Evolutionary conservation across 1,140 invertebrate genomes (phyloP).

Genomic region (Meteorus sp.): DNA sequence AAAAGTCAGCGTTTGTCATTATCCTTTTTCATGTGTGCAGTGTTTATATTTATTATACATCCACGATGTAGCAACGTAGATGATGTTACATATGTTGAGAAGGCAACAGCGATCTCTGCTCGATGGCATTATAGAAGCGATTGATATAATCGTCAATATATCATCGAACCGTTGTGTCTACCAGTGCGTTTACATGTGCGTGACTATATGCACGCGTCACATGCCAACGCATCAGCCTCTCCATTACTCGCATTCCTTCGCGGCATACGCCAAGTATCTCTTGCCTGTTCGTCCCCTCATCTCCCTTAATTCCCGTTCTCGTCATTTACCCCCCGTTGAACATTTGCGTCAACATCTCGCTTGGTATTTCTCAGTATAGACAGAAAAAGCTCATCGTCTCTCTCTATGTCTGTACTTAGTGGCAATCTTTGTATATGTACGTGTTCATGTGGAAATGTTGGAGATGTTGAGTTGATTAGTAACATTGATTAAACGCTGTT

Average conservation of each 20-base stretch:
- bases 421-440: too few species aligned
- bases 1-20: not conserved
- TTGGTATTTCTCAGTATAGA: slow-evolving; percentile 22
- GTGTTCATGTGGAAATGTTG: not conserved
- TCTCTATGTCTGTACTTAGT: too few species aligned
- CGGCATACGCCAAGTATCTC: slow-evolving; percentile 13
- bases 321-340: slow-evolving; percentile 8
- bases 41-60: too few species aligned
- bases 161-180: slow-evolving; percentile 2
- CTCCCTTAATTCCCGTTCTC: too few species aligned
- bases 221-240: slow-evolving; percentile 35
- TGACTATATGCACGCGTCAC: slow-evolving; percentile 28
- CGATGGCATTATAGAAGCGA: not conserved
- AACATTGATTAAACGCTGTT: not conserved
- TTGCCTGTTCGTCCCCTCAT: too few species aligned
- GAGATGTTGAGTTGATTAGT: not conserved
- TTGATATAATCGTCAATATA: not conserved
- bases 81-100: not conserved
- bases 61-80: too few species aligned
- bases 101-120: not conserved
- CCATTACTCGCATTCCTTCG: slow-evolving; percentile 37
- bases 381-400: slow-evolving; percentile 20
- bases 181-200: not conserved
- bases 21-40: too few species aligned
- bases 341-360: slow-evolving; percentile 15